Evolutionary conservation across 2,888 invertebrate species (phyloP), one percentile per base, ranked within the genome.

Genomic region (Zaprionus lineosus): DNA sequence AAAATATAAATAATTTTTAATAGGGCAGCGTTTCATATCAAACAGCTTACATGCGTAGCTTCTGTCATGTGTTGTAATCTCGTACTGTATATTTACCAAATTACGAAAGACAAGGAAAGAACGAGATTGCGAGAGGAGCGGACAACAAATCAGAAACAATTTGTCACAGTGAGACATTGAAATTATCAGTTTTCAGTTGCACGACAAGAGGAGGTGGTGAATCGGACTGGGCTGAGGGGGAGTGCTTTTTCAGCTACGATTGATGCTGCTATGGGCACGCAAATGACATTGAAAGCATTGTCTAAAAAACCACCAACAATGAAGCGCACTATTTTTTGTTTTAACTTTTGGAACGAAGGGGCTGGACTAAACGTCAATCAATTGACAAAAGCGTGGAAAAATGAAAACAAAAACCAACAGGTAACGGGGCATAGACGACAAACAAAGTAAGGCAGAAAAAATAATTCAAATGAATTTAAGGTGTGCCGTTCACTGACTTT

Each of bases 251-350:
- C n/a, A n/a, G n/a, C n/a, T n/a, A n/a, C n/a, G n/a, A 21, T 44
- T 40, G 44, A 52, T 29, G 15, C 19, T 51, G 48, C 12, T 40
- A 58, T 12, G 33, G 51, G 34, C 31, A 68, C 44, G 44, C 31
- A 63, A 74, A 60, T 83, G 78, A 84, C 85, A 84, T 78, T 78
- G 85, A 82, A 82, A 74, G 60, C 70, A 43, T 73, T 75, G 76
- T 66, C 19, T 65, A 51, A 53, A 58, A 51, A 29, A 26, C 37
- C 41, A 26, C 37, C 41, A 59, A 63, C 53, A 75, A 67, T 48
- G 44, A 52, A 47, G 16, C 52, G 65, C 40, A 84, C 63, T 74
- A 63, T 74, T 71, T 55, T 70, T 84, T 81, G 74, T 84, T 84
- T 76, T 66, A 56, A 33, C 46, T 63, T 57, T 46, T 41, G 19